These are phyloP conservation scores for Leistus spinibarbis DNA, from an alignment of 2,888 invertebrate genomes.

Conservation along the genomic window DNA sequence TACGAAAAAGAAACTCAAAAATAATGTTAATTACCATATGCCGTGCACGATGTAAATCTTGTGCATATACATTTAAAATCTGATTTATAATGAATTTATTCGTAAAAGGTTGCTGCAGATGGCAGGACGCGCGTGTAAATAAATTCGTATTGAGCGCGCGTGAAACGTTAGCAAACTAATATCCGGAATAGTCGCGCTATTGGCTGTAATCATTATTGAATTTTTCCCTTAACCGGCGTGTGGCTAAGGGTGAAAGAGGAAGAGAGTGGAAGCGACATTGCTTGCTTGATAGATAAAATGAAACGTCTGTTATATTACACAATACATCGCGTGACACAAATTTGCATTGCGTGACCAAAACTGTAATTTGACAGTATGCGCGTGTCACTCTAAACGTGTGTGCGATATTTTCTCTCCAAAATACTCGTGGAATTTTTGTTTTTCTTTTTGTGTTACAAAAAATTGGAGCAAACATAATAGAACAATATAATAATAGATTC, in stretches of 20 bases:
- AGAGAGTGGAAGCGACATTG: not conserved
- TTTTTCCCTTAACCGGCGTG: conserved; percentile 12
- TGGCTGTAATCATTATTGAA: conserved; percentile 32
- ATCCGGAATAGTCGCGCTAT: conserved; percentile 23
- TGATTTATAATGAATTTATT: conserved; percentile 18
- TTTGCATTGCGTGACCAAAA: conserved; percentile 28
- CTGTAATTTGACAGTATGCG: conserved; percentile 17
- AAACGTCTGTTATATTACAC: conserved; percentile 36
- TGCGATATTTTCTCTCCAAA: conserved; percentile 19
- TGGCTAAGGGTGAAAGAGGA: not conserved
- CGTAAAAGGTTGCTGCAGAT: not conserved
- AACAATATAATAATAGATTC: conserved; percentile 33
- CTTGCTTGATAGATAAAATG: conserved; percentile 16
- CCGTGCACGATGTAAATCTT: not conserved
- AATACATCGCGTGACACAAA: conserved; percentile 38
- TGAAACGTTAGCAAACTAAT: conserved; percentile 27
- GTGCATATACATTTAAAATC: not conserved
- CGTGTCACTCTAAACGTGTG: conserved; percentile 9
- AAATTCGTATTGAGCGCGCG: conserved; percentile 12
- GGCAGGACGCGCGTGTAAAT: not conserved
- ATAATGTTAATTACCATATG: not conserved
- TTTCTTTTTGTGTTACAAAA: conserved; percentile 13
- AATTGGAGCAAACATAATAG: conserved; percentile 28
- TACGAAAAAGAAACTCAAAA: too few species aligned
- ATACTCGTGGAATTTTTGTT: conserved; percentile 21